These are phyloP conservation scores for Odontothrips loti DNA, from an alignment of 2,888 invertebrate species.

Conservation along the genomic window DNA sequence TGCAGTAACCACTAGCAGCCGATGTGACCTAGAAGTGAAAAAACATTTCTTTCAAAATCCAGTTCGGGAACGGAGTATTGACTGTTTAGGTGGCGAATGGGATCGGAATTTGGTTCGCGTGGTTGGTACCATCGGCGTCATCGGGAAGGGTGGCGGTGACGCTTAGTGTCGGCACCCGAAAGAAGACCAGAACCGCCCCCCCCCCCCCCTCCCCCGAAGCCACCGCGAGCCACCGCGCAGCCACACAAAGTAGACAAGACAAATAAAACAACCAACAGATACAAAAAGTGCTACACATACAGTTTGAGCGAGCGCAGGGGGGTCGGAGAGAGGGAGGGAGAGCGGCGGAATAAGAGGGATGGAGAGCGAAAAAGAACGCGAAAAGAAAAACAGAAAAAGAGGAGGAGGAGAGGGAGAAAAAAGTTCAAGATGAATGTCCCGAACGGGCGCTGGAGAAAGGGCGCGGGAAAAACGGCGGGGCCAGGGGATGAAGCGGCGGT, in stretches of 20 bases:
- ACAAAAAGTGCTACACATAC: slow-evolving; percentile 26
- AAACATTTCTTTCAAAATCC: too few species aligned
- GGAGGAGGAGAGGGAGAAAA: not conserved
- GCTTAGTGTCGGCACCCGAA: not conserved
- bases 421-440: slow-evolving; percentile 22
- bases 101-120: too few species aligned
- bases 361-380: not conserved
- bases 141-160: not conserved
- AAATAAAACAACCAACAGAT: slow-evolving; percentile 25
- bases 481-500: too few species aligned
- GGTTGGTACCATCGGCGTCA: not conserved
- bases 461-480: not conserved
- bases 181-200: not conserved
- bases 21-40: too few species aligned
- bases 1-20: too few species aligned
- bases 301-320: not conserved
- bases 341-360: not conserved
- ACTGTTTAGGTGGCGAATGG: too few species aligned
- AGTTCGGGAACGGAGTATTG: too few species aligned
- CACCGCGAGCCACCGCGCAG: not conserved
- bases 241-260: slow-evolving; percentile 24
- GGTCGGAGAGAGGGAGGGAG: not conserved
- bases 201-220: not conserved
- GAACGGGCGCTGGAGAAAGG: slow-evolving; percentile 25
- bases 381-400: not conserved